A percentile compares a stretch with the other conserved stretches of the same genome.
These are phyloP conservation scores for Acanthosoma haemorrhoidale DNA, from an alignment of 2,888 invertebrate genomes.

Conservation along the genomic window DNA sequence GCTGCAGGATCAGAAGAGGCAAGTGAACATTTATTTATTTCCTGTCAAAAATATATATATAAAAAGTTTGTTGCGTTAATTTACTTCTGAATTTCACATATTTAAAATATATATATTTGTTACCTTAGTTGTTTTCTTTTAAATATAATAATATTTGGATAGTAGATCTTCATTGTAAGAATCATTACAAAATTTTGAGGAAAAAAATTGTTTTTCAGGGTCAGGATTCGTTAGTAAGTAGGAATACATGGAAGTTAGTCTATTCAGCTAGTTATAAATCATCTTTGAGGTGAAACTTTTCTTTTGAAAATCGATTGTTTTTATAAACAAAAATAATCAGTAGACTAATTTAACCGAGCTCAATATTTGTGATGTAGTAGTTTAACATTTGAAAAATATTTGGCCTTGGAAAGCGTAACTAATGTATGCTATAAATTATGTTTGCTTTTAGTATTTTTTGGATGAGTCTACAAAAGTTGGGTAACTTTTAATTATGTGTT, in stretches of 20 bases:
- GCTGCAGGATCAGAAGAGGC: constrained; percentile 90
- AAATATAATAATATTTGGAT: background rate
- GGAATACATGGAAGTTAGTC: constrained; percentile 37
- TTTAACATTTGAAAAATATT: constrained; percentile 21
- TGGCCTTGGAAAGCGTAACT: constrained; percentile 19
- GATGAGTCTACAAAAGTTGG: no score
- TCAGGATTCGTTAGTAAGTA: constrained; percentile 63
- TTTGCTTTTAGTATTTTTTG: constrained; percentile 22
- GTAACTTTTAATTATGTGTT: no score
- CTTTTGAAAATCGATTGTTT: constrained; percentile 18
- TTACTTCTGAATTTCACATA: no score
- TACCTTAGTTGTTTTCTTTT: background rate
- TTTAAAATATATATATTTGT: no score
- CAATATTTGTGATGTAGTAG: constrained; percentile 23
- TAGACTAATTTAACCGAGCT: constrained; percentile 25
- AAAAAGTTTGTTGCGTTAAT: background rate
- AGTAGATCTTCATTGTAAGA: background rate
- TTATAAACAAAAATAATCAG: constrained; percentile 5
- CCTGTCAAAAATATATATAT: background rate
- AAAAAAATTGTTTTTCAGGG: constrained; percentile 53
- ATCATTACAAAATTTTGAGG: constrained; percentile 15
- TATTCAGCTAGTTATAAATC: constrained; percentile 15
- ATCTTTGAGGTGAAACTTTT: constrained; percentile 30
- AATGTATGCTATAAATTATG: constrained; percentile 10
- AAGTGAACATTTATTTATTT: constrained; percentile 45